Base-by-base conservation (phyloP, 2,888 invertebrate genomes). In the Lycia hirtaria region DNA sequence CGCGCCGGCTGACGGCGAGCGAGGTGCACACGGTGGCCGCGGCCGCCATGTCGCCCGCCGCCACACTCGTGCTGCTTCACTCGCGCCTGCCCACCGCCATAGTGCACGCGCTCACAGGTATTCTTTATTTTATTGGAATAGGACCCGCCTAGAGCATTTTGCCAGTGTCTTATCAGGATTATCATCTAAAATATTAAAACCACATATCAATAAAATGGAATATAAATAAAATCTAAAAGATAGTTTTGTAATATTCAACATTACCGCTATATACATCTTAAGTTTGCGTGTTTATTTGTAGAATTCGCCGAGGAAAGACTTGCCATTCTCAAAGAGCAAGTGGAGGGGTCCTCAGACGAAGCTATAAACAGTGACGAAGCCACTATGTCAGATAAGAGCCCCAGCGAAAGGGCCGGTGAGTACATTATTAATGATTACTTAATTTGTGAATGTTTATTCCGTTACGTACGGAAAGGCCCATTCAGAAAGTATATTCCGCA, bases 31-130 rank as follows among this genome's bases (percentile, higher is more conserved):
- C 96, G 1, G 93, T 97, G 19, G 96, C 97, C 0, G 92, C 95
- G 63, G 96, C 96, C 5, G 96, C 97, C 71, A 95, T 97, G 87
- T 97, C 97, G 1, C 95, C 96, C 0, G 93, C 94, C 19, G 96
- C 96, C 48, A 94, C 96, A 14, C 93, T 94, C 69, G 95, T 95
- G 70, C 88, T 98, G 62, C 93, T 97, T 56, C 95, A 95, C 80
- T 97, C 96, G 0, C 94, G 65, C 2, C 69, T 82, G 60, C 81
- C 81, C 0, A 92, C 93, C 52, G 94, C 94, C 2, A 94, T 97
- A 40, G 93, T 82, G n/a, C 64, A 67, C 0, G 83, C 85, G 37
- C 70, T 88, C 38, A 67, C 80, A 12, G 87, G 88, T 88, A 45
- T 9, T 30, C n/a, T n/a, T n/a, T n/a, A n/a, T n/a, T n/a, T n/a